Conservation (phyloP, 2,797 vertebrate genomes). For the Hippoglossus hippoglossus region DNA sequence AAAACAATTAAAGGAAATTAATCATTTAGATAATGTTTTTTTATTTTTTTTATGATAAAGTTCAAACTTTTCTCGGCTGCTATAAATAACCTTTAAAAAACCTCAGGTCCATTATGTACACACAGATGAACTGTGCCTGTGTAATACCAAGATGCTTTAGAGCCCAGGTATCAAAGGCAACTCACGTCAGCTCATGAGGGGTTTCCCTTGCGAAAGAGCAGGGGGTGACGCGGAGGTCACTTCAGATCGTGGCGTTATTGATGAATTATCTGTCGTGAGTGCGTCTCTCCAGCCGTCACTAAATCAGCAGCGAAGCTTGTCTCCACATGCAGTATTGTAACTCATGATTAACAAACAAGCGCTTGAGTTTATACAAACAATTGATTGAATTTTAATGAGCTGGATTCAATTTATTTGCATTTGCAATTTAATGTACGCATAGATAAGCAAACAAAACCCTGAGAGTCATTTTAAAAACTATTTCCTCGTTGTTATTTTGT, state of each 20-base stretch:
- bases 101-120: constrained; percentile 20
- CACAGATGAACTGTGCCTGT: constrained; percentile 5
- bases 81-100: constrained; percentile 35
- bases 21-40: neutral
- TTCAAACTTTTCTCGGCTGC: constrained; percentile 17
- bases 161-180: constrained; percentile 18
- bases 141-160: constrained; percentile 16
- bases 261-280: constrained; percentile 11
- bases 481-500: constrained; percentile 19
- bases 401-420: constrained; percentile 27
- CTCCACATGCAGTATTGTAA: neutral
- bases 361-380: constrained; percentile 30
- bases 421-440: constrained; percentile 24
- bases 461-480: constrained; percentile 12
- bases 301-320: constrained; percentile 9
- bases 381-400: constrained; percentile 34
- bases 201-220: constrained; percentile 57
- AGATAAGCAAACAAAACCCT: constrained; percentile 38
- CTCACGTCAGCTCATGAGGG: constrained; percentile 29
- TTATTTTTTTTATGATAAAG: neutral
- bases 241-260: constrained; percentile 30
- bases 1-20: constrained; percentile 41
- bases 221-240: constrained; percentile 46
- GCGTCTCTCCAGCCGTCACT: constrained; percentile 8
- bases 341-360: constrained; percentile 36